A percentile compares a stretch with the other conserved stretches of the same genome.
phyloP scores from a whole-genome alignment of 2,797 vertebrate species.

The Characodon lateralis region DNA sequence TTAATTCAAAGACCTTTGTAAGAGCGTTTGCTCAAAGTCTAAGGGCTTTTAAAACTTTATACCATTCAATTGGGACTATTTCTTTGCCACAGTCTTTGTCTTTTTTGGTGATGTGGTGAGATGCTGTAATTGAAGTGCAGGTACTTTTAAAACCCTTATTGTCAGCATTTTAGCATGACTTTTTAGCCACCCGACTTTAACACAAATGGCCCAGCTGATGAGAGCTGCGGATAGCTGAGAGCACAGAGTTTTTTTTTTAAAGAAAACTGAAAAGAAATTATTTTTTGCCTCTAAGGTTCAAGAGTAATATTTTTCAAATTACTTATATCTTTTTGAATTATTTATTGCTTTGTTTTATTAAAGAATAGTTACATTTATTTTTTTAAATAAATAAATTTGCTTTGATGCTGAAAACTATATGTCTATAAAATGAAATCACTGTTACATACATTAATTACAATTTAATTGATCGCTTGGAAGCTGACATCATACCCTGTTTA shows the following conservation, averaged over 20 bases:
- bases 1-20: constrained; percentile 60
- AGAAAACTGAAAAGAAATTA: no score
- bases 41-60: constrained; percentile 35
- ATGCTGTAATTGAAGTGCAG: constrained; percentile 27
- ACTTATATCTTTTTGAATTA: background rate
- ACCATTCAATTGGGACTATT: constrained; percentile 44
- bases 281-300: background rate
- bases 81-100: background rate
- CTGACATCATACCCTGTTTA: background rate
- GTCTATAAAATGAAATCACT: background rate
- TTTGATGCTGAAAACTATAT: background rate
- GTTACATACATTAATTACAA: background rate
- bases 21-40: constrained; percentile 38
- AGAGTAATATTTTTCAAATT: background rate
- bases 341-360: background rate
- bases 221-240: no score
- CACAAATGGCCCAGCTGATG: background rate
- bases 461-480: background rate
- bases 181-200: background rate
- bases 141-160: constrained; percentile 1
- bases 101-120: background rate
- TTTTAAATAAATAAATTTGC: background rate
- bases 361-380: background rate
- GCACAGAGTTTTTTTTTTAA: no score
- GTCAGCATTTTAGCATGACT: constrained; percentile 12